A percentile compares a stretch with the other conserved stretches of the same genome.
These are phyloP conservation scores for Thunnus thynnus DNA, from an alignment of 2,113 vertebrate genomes.

Conservation along the genomic window DNA sequence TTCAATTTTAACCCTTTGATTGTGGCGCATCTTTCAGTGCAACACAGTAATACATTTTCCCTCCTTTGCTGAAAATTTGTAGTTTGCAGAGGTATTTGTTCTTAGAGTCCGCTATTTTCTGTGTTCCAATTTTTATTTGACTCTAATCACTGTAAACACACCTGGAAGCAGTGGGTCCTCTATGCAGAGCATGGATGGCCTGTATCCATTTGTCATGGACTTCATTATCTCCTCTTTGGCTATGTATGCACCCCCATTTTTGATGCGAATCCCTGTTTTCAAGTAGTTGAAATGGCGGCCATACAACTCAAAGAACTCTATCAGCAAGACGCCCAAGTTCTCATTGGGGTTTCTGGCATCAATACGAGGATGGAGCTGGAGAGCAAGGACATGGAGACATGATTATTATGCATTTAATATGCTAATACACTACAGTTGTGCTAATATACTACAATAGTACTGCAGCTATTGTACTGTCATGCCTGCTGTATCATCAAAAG, in stretches of 20 bases:
- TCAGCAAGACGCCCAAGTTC: slow-evolving; percentile 97
- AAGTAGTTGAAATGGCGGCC: slow-evolving; percentile 99
- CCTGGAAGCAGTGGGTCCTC: slow-evolving; percentile 97
- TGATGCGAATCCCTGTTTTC: slow-evolving; percentile 98
- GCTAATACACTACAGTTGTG: too few relatives aligned
- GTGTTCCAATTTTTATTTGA: background rate
- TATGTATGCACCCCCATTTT: slow-evolving; percentile 95
- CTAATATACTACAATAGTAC: too few relatives aligned
- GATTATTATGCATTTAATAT: too few relatives aligned
- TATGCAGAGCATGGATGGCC: slow-evolving; percentile 98
- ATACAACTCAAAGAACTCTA: slow-evolving; percentile 99
- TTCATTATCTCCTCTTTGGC: slow-evolving; percentile 98
- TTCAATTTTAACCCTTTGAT: too few relatives aligned
- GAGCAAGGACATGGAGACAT: background rate
- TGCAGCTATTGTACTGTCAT: too few relatives aligned
- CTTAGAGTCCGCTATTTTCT: background rate
- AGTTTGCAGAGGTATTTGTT: too few relatives aligned
- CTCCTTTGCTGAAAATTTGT: too few relatives aligned
- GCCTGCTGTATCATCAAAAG: too few relatives aligned
- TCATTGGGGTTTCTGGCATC: slow-evolving; percentile 93
- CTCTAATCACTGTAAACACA: slow-evolving; percentile 56
- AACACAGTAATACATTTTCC: too few relatives aligned
- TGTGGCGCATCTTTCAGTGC: too few relatives aligned
- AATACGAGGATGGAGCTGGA: slow-evolving; percentile 95
- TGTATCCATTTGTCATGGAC: slow-evolving; percentile 94